Evolutionary conservation across 2,113 vertebrate genomes (phyloP).

Genomic region (Python bivittatus): DNA sequence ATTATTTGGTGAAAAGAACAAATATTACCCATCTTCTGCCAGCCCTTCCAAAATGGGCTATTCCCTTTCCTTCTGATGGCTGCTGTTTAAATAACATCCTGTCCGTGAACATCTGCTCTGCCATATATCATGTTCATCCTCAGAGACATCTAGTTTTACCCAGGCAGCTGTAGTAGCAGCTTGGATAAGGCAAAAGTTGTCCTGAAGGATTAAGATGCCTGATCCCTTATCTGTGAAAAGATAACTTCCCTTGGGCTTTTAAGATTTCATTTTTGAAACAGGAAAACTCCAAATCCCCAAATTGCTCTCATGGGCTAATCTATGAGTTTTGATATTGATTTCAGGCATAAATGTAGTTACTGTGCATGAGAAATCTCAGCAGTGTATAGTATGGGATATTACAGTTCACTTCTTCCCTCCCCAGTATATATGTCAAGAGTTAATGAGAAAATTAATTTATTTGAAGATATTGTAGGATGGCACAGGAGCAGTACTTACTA

Average conservation of each 20-base stretch:
- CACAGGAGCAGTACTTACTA: constrained; percentile 36
- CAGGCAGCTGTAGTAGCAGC: background rate
- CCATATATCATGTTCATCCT: constrained; percentile 28
- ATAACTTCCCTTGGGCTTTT: constrained; percentile 4
- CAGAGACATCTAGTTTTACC: constrained; percentile 28
- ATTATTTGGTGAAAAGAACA: constrained; percentile 16
- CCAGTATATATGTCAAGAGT: constrained; percentile 43
- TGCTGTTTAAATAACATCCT: constrained; percentile 14
- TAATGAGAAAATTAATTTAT: constrained; percentile 37
- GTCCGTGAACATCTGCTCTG: constrained; percentile 32
- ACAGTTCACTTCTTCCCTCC: constrained; percentile 38
- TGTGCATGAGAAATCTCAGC: constrained; percentile 59
- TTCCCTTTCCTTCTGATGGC: background rate
- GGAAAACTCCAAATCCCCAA: background rate
- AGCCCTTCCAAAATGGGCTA: constrained; percentile 24
- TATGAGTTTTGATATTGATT: constrained; percentile 41
- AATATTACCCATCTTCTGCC: background rate
- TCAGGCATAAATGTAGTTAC: constrained; percentile 74
- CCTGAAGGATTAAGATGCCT: constrained; percentile 7
- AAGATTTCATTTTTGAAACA: background rate
- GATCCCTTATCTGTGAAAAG: background rate
- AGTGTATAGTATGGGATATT: constrained; percentile 68
- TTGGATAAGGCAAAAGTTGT: constrained; percentile 12
- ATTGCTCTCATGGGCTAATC: background rate
- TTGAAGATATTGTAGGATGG: constrained; percentile 35